Evolutionary conservation across 2,888 invertebrate species (phyloP), one percentile per base, ranked within the genome.

Genomic region (Gandaritis pyraliata): DNA sequence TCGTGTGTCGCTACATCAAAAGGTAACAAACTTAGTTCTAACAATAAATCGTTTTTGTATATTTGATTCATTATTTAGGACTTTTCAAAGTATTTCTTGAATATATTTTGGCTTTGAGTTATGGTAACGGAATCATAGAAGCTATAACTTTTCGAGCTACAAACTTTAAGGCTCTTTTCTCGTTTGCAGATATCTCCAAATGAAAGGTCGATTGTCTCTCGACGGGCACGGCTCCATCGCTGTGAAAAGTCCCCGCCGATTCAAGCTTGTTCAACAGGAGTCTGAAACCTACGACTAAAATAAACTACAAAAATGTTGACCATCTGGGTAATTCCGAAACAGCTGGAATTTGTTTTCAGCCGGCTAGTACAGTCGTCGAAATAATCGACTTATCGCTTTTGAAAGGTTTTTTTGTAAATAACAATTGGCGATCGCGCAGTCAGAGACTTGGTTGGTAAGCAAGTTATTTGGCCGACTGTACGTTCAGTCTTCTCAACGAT

Each of bases 261-360:
- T 96, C 92, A 97, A 97, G 83, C 93, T 97, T 65, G 97, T 97
- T 36, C 97, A 97, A 82, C 97, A 97, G 82, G 97, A 97, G 87
- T 97, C 97, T 10, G 96, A 97, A 88, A 97, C 95, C 70, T 97
- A 97, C 82, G 97, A 97, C 86, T 97, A 97, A 85, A 38, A 15
- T 29, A 38, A 45, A 48, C 16, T 8, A 11, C 2, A 4, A 36
- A 38, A 51, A 15, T 33, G 8, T 16, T 43, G 3, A 16, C 43
- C 43, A 43, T 43, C 43, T 10, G 16, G 16, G n/a, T n/a, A n/a
- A 16, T 51, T 41, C 16, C 4, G 1, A 49, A 16, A 0, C 29
- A 23, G 13, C 36, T 50, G 50, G 18, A 49, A 36, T 36, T 36
- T 45, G 55, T 16, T 66, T 63, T 56, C 61, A 54, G 23, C 33